Base-by-base conservation (phyloP, 2,888 invertebrate species). In the Chorisops tibialis region DNA sequence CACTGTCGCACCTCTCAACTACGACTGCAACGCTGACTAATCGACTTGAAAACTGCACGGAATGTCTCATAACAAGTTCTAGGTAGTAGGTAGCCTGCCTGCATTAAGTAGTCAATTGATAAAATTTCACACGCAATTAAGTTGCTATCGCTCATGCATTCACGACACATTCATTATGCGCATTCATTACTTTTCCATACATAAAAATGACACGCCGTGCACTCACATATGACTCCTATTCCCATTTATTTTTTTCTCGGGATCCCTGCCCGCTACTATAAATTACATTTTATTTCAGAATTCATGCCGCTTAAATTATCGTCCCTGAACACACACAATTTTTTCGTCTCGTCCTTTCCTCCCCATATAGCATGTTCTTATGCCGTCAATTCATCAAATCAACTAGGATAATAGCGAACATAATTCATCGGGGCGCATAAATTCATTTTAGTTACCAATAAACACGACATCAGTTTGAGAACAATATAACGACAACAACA, bases 361-460 rank as follows among this genome's bases (percentile, higher is more conserved):
- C 22, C 12, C 49, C 12, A 49, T 47, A 47, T 54, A 35, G 56
- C 45, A 56, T 56, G 56, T 56, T 45, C 56, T 56, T 56, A 56
- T 56, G 45, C 45, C 49, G 59, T 59, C 59, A 59, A 59, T 59
- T 59, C 49, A 59, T 59, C 59, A 59, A 47, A 59, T 49, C 49
- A 59, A 48, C 59, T 37, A 48, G 48, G 59, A 59, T 59, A 59
- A 59, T 59, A 45, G 39, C 49, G 38, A 47, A 59, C 59, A 59
- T 59, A 59, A 59, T 59, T 59, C 59, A 59, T 59, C 59, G 45
- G 59, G 30, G 49, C 49, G 37, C 59, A 59, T 59, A 59, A 59
- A 59, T 59, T 59, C 47, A 59, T 49, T 59, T 59, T 59, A 59
- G 59, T 59, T 59, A 38, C 59, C 59, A 59, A 59, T 59, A 59